phyloP scores from a whole-genome alignment of 2,113 vertebrate genomes.

The Uropsilus gracilis region DNA sequence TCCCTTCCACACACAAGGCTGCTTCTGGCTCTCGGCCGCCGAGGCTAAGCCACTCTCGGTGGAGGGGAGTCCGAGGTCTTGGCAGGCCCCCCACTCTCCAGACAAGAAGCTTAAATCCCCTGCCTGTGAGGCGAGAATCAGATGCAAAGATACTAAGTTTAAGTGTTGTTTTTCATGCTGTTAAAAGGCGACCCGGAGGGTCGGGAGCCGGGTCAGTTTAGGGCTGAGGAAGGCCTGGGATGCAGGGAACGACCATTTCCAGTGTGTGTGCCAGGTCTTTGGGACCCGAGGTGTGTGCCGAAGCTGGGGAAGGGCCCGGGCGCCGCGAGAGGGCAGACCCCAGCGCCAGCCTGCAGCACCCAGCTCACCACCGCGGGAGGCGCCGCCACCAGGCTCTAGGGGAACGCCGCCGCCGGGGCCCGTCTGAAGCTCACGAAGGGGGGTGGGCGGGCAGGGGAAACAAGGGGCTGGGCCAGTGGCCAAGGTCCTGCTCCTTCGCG shows the following conservation, averaged over 20 bases:
- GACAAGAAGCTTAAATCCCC: conserved; percentile 8
- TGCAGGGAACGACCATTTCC: not conserved
- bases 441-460: not conserved
- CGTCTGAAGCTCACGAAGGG: no score
- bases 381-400: fast-evolving
- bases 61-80: not conserved
- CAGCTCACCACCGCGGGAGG: fast-evolving
- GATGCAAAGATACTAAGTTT: not conserved
- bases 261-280: not conserved
- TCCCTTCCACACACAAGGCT: not conserved
- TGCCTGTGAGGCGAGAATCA: not conserved
- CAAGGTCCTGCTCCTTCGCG: no score
- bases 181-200: not conserved
- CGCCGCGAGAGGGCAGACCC: not conserved
- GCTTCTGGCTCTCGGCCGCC: not conserved
- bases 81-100: not conserved
- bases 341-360: not conserved
- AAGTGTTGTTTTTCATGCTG: conserved; percentile 11
- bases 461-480: fast-evolving
- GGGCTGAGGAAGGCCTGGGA: not conserved
- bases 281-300: not conserved
- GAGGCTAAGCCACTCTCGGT: not conserved
- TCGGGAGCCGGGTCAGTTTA: not conserved
- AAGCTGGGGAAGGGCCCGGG: not conserved
- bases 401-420: fast-evolving